phyloP scores from a whole-genome alignment of 2,113 vertebrate species.

The Camelus dromedarius region DNA sequence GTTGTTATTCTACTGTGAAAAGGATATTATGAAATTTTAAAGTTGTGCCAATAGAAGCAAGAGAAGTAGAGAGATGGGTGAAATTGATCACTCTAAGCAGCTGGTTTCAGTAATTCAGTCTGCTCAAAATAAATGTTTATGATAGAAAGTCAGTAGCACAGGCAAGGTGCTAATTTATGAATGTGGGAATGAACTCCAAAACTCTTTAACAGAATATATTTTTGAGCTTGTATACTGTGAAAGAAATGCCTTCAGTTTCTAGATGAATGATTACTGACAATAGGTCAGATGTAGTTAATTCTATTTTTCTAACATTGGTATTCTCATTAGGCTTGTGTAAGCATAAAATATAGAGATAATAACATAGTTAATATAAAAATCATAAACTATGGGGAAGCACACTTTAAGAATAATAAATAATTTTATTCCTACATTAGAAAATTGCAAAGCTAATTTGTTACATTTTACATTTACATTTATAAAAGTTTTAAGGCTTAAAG shows the following conservation, averaged over 20 bases:
- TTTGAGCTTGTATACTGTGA: not conserved
- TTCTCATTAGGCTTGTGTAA: not conserved
- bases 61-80: conserved; percentile 33
- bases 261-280: not conserved
- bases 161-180: conserved; percentile 53
- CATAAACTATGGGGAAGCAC: not conserved
- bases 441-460: not conserved
- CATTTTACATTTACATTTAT: not conserved
- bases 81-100: conserved; percentile 66
- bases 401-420: not conserved
- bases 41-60: conserved; percentile 50
- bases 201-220: not conserved
- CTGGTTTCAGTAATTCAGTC: conserved; percentile 56
- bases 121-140: conserved; percentile 72
- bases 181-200: not conserved
- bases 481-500: not conserved
- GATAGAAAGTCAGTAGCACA: conserved; percentile 48
- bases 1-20: conserved; percentile 67
- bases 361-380: not conserved
- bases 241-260: not conserved
- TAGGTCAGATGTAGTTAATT: not conserved
- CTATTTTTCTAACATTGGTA: not conserved
- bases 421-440: not conserved
- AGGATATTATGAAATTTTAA: conserved; percentile 70
- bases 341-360: not conserved